Percentiles rank a stretch among this genome's conserved stretches.
These are phyloP conservation scores for Harpagoxenus sublaevis DNA, from an alignment of 2,888 invertebrate species.

Conservation along the genomic window DNA sequence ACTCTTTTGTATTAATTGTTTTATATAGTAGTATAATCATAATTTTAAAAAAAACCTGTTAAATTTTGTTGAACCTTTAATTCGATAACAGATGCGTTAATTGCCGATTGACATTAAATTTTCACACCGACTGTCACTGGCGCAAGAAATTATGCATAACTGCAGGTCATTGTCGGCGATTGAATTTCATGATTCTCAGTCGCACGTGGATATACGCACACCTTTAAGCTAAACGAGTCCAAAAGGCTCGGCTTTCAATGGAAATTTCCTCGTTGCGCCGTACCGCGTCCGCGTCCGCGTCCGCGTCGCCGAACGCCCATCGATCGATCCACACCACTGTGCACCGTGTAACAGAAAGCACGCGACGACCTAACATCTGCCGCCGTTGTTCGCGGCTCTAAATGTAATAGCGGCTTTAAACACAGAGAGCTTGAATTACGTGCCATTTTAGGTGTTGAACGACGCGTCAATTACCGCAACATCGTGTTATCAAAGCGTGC, in stretches of 20 bases:
- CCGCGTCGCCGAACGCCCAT: constrained; percentile 70
- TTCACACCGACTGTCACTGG: background rate
- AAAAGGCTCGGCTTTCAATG: constrained; percentile 67
- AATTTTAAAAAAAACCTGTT: background rate
- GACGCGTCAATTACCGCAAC: constrained; percentile 23
- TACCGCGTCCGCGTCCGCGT: background rate
- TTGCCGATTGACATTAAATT: background rate
- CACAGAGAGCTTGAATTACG: constrained; percentile 19
- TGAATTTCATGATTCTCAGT: constrained; percentile 10
- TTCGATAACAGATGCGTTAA: background rate
- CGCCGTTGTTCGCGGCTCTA: constrained; percentile 18
- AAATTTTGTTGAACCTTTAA: background rate
- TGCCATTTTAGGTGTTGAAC: constrained; percentile 26
- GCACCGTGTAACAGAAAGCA: constrained; percentile 61
- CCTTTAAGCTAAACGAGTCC: constrained; percentile 4
- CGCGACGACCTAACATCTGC: constrained; percentile 64
- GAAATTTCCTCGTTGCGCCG: constrained; percentile 77
- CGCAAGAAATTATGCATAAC: background rate
- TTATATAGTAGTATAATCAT: background rate
- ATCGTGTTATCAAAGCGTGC: background rate
- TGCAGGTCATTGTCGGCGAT: background rate
- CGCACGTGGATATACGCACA: background rate
- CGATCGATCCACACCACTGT: constrained; percentile 76
- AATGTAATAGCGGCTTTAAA: constrained; percentile 40
- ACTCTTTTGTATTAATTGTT: background rate